Evolutionary conservation across 1,140 invertebrate species (phyloP), one percentile per base, ranked within the genome.

Genomic region (Drosophila takahashii): DNA sequence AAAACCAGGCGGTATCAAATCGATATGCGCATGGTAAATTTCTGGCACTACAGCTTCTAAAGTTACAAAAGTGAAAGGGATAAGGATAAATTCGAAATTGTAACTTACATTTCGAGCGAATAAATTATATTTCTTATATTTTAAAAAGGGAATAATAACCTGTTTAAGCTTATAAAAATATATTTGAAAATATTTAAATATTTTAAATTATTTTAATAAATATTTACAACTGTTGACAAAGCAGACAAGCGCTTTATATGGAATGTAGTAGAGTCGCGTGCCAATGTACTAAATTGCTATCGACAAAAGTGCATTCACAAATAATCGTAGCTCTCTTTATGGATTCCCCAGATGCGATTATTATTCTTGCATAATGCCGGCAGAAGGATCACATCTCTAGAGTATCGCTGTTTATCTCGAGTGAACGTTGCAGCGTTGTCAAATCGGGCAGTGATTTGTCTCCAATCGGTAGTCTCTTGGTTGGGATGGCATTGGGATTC

Each of bases 391-490:
- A 27, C 67, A 70, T 70, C 67, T 70, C 67, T 70, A 70, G 74
- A 52, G 74, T 59, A 51, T 32, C 6, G 45, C 64, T 67, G 64
- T 52, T 48, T 57, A 70, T 70, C 64, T 34, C 41, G 13, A 18
- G 51, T 56, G 67, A 70, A 70, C 51, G 65, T 27, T 70, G 67
- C 41, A 53, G 53, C 54, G 77, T 71, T 86, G 81, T 85, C 81
- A 86, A 84, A 85, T 79, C 80, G 80, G 36, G 83, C 81, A 85
- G 81, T 73, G 81, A 85, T 85, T 86, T 85, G 81, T 85, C 81
- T 85, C 79, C 67, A 70, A 70, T 70, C 64, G 67, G 67, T 70
- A 57, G 67, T 69, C 67, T 57, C 39, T 3, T 13, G 48, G 4
- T 32, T 26, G 64, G 39, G 64, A 18, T 56, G 50, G 41, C 41